Conservation (phyloP, 2,888 invertebrate species). For the Drosophila lacicola region DNA sequence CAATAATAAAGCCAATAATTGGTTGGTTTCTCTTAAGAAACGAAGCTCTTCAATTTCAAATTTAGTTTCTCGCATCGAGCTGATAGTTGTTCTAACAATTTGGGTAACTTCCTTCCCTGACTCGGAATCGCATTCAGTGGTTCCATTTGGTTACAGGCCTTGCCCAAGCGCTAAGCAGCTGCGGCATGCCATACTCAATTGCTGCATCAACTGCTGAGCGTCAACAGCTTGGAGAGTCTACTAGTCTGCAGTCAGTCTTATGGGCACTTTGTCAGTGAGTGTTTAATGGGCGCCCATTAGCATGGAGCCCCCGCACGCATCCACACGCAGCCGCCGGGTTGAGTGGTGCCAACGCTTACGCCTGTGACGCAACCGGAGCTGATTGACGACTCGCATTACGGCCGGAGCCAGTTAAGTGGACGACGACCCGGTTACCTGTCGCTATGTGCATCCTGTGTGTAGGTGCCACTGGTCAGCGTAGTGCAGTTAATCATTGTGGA, state of each 20-base stretch:
- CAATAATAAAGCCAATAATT: too few relatives aligned
- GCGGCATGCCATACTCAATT: conserved; percentile 56
- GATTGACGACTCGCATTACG: conserved; percentile 77
- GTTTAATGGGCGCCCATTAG: conserved; percentile 65
- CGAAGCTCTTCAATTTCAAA: too few relatives aligned
- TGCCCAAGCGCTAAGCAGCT: conserved; percentile 42
- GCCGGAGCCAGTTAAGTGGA: conserved; percentile 65
- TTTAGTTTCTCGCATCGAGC: too few relatives aligned
- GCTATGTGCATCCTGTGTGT: conserved; percentile 71
- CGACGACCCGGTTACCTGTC: conserved; percentile 35
- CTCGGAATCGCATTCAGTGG: neutral
- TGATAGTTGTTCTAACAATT: too few relatives aligned
- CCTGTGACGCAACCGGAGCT: conserved; percentile 88
- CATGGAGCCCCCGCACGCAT: conserved; percentile 48
- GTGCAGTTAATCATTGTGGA: conserved; percentile 83
- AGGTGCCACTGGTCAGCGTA: conserved; percentile 57
- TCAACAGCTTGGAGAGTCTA: conserved; percentile 64
- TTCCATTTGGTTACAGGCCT: neutral
- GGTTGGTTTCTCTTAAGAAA: too few relatives aligned
- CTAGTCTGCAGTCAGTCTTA: conserved; percentile 42
- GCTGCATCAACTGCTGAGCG: conserved; percentile 69
- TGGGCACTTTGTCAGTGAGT: conserved; percentile 76
- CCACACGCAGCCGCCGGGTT: conserved; percentile 17
- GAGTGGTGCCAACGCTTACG: conserved; percentile 90
- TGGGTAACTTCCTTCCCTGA: neutral